These are phyloP conservation scores for Alcedo quadribrachys DNA, from an alignment of 2,797 vertebrate species.

Conservation along the genomic window DNA sequence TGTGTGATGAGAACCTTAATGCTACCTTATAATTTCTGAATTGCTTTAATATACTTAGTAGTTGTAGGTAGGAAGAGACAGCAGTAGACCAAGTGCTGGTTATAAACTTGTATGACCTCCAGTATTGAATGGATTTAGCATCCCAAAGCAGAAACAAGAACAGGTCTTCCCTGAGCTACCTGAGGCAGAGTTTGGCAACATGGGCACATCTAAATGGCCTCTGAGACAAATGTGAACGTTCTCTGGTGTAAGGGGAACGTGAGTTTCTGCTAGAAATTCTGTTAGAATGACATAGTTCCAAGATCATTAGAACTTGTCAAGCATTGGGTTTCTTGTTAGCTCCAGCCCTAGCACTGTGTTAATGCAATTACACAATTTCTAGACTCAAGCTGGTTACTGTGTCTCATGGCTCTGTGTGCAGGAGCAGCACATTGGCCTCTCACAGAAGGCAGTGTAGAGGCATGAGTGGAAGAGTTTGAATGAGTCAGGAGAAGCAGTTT, in stretches of 20 bases:
- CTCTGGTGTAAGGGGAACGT: background rate
- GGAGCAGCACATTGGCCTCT: background rate
- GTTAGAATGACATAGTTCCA: background rate
- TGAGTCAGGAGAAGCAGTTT: background rate
- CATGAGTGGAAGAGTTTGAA: too few relatives aligned
- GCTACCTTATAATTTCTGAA: background rate
- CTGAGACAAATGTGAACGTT: background rate
- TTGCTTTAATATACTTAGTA: background rate
- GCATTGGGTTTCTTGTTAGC: background rate
- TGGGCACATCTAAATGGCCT: accelerated
- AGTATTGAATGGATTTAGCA: background rate
- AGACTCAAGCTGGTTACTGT: background rate
- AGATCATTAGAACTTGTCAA: background rate
- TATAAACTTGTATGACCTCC: background rate
- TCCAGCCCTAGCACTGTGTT: background rate
- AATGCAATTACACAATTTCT: background rate
- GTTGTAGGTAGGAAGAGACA: background rate
- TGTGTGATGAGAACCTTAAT: background rate
- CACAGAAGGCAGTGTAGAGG: background rate
- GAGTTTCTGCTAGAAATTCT: background rate
- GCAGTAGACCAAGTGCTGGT: background rate
- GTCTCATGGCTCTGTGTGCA: background rate
- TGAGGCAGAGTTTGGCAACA: background rate
- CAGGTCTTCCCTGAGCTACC: background rate
- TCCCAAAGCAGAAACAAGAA: background rate